phyloP scores from a whole-genome alignment of 1,140 invertebrate species.

The Drosophila arawakana region DNA sequence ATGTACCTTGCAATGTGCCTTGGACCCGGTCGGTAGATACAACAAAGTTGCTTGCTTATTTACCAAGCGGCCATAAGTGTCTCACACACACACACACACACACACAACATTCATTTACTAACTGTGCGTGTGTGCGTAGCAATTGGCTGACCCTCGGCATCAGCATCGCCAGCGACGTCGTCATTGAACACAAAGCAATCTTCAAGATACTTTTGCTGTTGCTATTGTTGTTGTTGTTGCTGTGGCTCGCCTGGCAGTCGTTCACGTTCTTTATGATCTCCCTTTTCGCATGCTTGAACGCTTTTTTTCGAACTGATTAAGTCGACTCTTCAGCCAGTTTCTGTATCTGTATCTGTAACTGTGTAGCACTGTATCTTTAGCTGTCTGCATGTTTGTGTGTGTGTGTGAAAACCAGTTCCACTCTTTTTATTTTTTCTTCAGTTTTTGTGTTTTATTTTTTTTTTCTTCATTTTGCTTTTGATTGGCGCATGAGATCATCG shows the following conservation, averaged over 20 bases:
- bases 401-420: slow-evolving; percentile 60
- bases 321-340: slow-evolving; percentile 72
- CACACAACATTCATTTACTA: slow-evolving; percentile 24
- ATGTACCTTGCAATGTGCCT: slow-evolving; percentile 60
- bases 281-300: slow-evolving; percentile 77
- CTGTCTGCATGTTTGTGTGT: slow-evolving; percentile 43
- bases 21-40: slow-evolving; percentile 55
- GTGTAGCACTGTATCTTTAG: slow-evolving; percentile 3
- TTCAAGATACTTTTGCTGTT: slow-evolving; percentile 52
- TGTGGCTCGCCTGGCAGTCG: slow-evolving; percentile 1
- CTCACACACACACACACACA: slow-evolving; percentile 46
- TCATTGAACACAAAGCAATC: slow-evolving; percentile 79
- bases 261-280: slow-evolving; percentile 53
- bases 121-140: slow-evolving; percentile 40
- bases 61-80: slow-evolving; percentile 62
- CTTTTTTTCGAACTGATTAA: slow-evolving; percentile 82
- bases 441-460: slow-evolving; percentile 10
- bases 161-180: slow-evolving; percentile 32
- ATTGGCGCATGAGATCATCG: slow-evolving; percentile 79
- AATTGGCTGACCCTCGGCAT: slow-evolving; percentile 77
- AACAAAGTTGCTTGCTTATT: slow-evolving; percentile 69
- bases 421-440: slow-evolving; percentile 42
- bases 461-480: slow-evolving; percentile 43
- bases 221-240: background rate
- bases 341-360: slow-evolving; percentile 14